Evolutionary conservation across 2,888 invertebrate genomes (phyloP), one percentile per base, ranked within the genome.

Genomic region (Lypha dubia): DNA sequence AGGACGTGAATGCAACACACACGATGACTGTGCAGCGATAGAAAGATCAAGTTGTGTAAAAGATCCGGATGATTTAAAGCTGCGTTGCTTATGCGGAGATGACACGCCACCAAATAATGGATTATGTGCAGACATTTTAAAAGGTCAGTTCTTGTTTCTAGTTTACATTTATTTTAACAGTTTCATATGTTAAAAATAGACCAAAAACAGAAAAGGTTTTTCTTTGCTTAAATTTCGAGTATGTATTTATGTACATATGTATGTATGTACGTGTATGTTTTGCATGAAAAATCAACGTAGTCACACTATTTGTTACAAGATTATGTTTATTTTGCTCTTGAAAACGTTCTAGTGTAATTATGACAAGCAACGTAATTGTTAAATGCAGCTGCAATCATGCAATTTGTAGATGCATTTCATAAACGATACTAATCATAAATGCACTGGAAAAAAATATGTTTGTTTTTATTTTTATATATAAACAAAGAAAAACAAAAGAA

Each of bases 51-150:
- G 95, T 20, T 96, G 95, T 86, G 94, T 95, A 13, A 92, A 94
- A 74, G 95, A 95, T 41, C 93, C 93, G 63, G 93, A 93, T 87
- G 95, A 95, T 88, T 92, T 93, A 1, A 93, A 93, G 86, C 93
- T 93, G 17, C 93, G 95, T 7, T 96, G 96, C 87, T 93, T 95
- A 0, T 96, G 96, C 84, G 95, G 95, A 0, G 95, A 96, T 91
- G 95, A 95, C 90, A 92, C 93, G 3, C 93, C 95, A 0, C 95
- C 96, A 0, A 90, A 93, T 9, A 95, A 95, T 87, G 95, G 95
- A 9, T 93, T 93, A 58, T 96, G 96, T 88, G 93, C 93, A 58
- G 93, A 94, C 70, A 93, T 93, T 87, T 93, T 93, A 46, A 95
- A 95, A 93, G 94, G 95, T 95, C 91, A 92, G 44, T 38, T 15